A percentile compares a stretch with the other conserved stretches of the same genome.
Evolutionary conservation across 2,113 vertebrate genomes (phyloP).

Genomic region (Sapajus apella): DNA sequence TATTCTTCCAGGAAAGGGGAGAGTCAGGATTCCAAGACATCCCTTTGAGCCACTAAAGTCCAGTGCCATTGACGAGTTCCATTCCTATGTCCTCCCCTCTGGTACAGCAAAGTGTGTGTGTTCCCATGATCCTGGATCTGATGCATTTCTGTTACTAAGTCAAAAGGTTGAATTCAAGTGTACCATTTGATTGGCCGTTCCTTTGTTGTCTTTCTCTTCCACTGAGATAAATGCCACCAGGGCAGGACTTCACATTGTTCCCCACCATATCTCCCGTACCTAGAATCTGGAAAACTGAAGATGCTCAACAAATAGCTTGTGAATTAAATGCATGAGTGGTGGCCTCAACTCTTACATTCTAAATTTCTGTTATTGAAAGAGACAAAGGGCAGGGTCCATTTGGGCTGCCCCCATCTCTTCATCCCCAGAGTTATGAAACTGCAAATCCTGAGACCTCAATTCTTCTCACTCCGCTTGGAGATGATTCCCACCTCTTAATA

Average conservation of each 20-base stretch:
- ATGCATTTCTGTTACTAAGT: neutral
- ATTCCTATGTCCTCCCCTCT: neutral
- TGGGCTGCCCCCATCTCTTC: neutral
- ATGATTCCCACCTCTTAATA: neutral
- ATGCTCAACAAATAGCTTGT: neutral
- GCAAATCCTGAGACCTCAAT: neutral
- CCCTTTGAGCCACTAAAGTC: neutral
- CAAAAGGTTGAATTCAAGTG: neutral
- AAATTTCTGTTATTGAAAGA: neutral
- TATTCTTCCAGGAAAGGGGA: neutral
- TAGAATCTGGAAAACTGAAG: neutral
- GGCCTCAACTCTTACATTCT: neutral
- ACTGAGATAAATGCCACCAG: neutral
- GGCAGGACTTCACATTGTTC: neutral
- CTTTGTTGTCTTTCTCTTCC: neutral
- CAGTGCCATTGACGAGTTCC: fast-evolving
- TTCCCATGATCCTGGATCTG: neutral
- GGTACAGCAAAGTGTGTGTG: fast-evolving
- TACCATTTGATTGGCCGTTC: neutral
- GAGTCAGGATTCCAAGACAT: neutral
- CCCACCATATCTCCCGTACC: neutral
- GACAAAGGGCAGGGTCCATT: neutral
- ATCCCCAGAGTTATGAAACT: neutral
- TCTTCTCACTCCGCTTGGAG: neutral
- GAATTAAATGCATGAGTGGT: neutral